Base-by-base conservation (phyloP, 2,888 invertebrate genomes). In the Ophonus ardosiacus region DNA sequence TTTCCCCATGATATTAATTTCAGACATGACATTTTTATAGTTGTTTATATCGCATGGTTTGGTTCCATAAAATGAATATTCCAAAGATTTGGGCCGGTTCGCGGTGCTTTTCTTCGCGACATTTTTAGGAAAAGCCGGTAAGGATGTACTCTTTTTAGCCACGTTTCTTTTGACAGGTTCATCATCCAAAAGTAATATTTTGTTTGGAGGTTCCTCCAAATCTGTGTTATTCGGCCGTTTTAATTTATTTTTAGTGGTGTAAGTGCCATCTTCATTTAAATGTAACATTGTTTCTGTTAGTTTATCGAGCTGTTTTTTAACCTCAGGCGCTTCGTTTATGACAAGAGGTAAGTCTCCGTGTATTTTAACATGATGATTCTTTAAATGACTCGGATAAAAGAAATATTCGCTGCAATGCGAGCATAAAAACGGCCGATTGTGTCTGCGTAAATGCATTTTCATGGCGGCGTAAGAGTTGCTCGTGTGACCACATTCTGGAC, bases 51-150 rank as follows among this genome's bases (percentile, higher is more conserved):
- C 88, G 0, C 88, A 88, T 0, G 93, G 92, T 83, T 89, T 90
- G 0, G 89, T 89, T 0, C 93, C 93, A 82, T 94, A 94, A 87
- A 91, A 93, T 0, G 93, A 93, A 86, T 90, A 92, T 51, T 90
- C 89, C 76, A 87, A 91, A 0, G 86, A 86, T 0, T 88, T 87
- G 0, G 86, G 87, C 7, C 86, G 87, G 0, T 89, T 89, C 13
- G 93, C 92, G 0, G 93, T 94, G 0, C 94, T 94, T 87, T 94
- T 94, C 59, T 90, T 88, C 1, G 91, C 91, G 0, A 91, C 90
- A 1, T 88, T 7, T 68, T 86, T 0, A 0, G 86, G 82, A 8
- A 86, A 68, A 0, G 89, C 86, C 38, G 87, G 87, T 31, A 89
- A 90, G 0, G 91, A 89, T 0, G 93, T 93, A 0, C 92, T 92